Evolutionary conservation across 1,140 invertebrate genomes (phyloP), one percentile per base, ranked within the genome.

Genomic region (Magallana angulata): DNA sequence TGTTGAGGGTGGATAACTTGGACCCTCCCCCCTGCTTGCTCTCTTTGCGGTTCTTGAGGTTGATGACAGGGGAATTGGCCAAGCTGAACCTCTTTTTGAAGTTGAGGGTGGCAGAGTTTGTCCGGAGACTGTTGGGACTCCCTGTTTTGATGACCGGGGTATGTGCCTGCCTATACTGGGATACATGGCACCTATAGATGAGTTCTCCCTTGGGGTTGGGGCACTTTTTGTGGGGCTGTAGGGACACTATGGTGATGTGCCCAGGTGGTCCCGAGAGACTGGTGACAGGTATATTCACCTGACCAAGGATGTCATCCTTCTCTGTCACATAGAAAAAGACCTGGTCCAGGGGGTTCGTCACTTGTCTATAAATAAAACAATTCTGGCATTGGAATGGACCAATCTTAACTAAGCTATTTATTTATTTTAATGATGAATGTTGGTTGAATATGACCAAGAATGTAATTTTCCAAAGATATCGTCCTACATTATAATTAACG

Each of bases 301-400:
- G 93, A 48, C 94, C 94, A 57, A 94, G 86, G 16, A 94, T 88
- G 86, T 94, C 93, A 60, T 94, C 93, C 83, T 93, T 94, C 71
- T 94, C 94, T 18, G 92, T 94, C 4, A 94, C 92, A 80, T 92
- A 92, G 83, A 94, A 93, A 89, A 93, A 94, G 7, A 93, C 91
- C 83, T 93, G 90, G 85, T 94, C 92, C 56, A 90, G 84, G 9
- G 88, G 57, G 82, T 92, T 92, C 18, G 87, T 59, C 0, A 93
- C 91, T 82, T 90, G 86, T 6, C 93, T 94, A 87, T 81, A 90
- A 92, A 84, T 64, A 87, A 82, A 59, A 88, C 57, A 87, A 56
- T 60, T 71, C 30, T 7, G 24, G 24, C 24, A 24, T 24, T 24
- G 24, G 24, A 24, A 24, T 24, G 24, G 24, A 24, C 24, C 24